Base-by-base conservation (phyloP, 2,888 invertebrate species). In the Petrolisthes cinctipes region DNA sequence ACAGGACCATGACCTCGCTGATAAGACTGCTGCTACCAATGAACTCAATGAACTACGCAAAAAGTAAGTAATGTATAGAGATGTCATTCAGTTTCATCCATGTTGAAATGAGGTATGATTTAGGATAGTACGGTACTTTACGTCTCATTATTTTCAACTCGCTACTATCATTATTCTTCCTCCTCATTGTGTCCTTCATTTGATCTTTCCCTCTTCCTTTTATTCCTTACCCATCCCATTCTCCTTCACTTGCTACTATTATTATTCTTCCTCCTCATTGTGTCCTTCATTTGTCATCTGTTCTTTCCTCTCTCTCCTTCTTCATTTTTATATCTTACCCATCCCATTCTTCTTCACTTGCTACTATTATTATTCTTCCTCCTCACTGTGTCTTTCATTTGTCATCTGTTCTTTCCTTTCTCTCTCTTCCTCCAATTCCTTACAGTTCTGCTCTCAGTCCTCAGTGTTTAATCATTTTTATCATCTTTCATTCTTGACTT, bases 1-100 rank as follows among this genome's bases (percentile, higher is more conserved):
- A 14, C 89, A 89, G 81, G 89, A 89, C 37, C 87, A 88, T 11
- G 85, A 89, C 78, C 87, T 88, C 71, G 80, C 87, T 17, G 89
- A 89, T 54, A 87, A 88, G 78, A 78, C 83, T 14, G 66, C 86
- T 9, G 83, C 85, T 20, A 57, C 83, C 79, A 85, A 86, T 81
- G 81, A 89, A 61, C 87, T 89, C n/a, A 83, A 80, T 11, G 82
- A 87, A 66, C 79, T 89, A 66, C 73, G 84, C 75, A 85, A 82
- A 53, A 85, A 86, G 89, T 89, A 76, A 88, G 83, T 84, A 9
- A 14, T 5, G 23, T 5, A 37, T 71, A 71, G 17, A 71, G 37
- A 37, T 37, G 2, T 37, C 37, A 37, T 37, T 37, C 37, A 37
- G 37, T 37, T 37, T 37, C 2, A 37, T 2, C 37, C 37, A 37